phyloP scores from a whole-genome alignment of 2,113 vertebrate genomes.

The Cheilinus undulatus region DNA sequence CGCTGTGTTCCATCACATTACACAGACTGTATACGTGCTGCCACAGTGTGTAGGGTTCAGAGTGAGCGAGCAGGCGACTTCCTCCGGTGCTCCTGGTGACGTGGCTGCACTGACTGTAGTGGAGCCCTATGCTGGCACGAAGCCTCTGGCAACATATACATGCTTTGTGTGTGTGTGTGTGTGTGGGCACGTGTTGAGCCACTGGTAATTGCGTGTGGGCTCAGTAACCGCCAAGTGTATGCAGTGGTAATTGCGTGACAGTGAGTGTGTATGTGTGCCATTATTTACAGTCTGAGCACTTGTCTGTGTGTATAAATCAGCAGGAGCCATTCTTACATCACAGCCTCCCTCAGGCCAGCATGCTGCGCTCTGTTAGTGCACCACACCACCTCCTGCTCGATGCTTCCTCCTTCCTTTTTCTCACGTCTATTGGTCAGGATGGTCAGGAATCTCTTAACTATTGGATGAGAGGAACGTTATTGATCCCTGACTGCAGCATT shows the following conservation, averaged over 20 bases:
- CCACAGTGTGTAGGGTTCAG: background rate
- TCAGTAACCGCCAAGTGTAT: slow-evolving; percentile 31
- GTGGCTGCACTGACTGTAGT: slow-evolving; percentile 19
- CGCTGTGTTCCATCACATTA: background rate
- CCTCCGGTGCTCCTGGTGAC: slow-evolving; percentile 39
- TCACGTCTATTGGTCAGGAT: slow-evolving; percentile 17
- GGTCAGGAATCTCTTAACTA: background rate
- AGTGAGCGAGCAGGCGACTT: slow-evolving; percentile 10
- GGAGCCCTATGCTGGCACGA: slow-evolving; percentile 16
- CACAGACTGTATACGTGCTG: slow-evolving; percentile 1
- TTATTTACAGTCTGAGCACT: slow-evolving; percentile 66
- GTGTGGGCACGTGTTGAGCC: slow-evolving; percentile 27
- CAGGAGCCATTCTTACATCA: slow-evolving; percentile 60
- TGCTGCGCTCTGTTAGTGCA: slow-evolving; percentile 12
- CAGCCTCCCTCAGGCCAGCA: slow-evolving; percentile 36
- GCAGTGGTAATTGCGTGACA: slow-evolving; percentile 3
- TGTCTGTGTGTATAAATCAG: slow-evolving; percentile 75
- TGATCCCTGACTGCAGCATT: background rate
- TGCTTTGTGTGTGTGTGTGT: slow-evolving; percentile 6
- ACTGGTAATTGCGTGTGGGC: slow-evolving; percentile 47
- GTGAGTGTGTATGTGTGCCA: slow-evolving; percentile 14
- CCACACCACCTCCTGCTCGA: slow-evolving; percentile 30
- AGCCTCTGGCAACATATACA: slow-evolving; percentile 20
- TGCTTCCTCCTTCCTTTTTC: slow-evolving; percentile 24
- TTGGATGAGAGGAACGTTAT: slow-evolving; percentile 15